Evolutionary conservation across 2,113 vertebrate genomes (phyloP), one percentile per base, ranked within the genome.

Genomic region (Pogona vitticeps): DNA sequence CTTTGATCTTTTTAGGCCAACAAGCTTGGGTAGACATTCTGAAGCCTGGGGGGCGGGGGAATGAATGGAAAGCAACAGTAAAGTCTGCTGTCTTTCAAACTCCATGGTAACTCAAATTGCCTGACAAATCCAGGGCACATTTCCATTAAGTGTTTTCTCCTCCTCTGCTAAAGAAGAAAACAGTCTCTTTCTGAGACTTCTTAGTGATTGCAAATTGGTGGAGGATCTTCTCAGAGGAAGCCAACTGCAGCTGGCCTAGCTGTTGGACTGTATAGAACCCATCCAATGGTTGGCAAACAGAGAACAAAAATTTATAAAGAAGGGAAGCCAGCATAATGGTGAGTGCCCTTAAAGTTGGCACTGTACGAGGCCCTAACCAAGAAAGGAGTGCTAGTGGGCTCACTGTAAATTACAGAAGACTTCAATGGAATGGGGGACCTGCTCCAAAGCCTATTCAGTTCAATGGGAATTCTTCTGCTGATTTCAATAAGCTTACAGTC

Each of bases 31-130:
- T 65, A 70, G 46, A 70, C 59, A 59, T 56, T 87, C 68, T 85
- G 26, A 76, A 38, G 26, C 79, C n/a, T 89, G 86, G 42, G 31
- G 33, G 82, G 75, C 85, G 75, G 21, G 84, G 67, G 86, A 83
- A 89, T 13, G 0, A 13, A 58, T n/a, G 8, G 42, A 83, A 63
- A 85, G 3, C 2, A 52, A 82, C 3, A 90, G 84, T 85, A 77
- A 86, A 83, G 70, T 56, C 46, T 88, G 28, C 70, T 80, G 67
- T 21, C 17, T 82, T 85, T 90, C n/a, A 86, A 76, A 40, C 20
- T 89, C 28, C 31, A 82, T 52, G 63, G 17, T 73, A 86, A 31
- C 86, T 91, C 68, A 88, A 88, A 63, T 21, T 84, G 20, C 21
- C 81, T 81, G 56, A 80, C 20, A 65, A 79, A 78, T 63, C 14